phyloP scores from a whole-genome alignment of 2,797 vertebrate species.

The Xyrichtys novacula region DNA sequence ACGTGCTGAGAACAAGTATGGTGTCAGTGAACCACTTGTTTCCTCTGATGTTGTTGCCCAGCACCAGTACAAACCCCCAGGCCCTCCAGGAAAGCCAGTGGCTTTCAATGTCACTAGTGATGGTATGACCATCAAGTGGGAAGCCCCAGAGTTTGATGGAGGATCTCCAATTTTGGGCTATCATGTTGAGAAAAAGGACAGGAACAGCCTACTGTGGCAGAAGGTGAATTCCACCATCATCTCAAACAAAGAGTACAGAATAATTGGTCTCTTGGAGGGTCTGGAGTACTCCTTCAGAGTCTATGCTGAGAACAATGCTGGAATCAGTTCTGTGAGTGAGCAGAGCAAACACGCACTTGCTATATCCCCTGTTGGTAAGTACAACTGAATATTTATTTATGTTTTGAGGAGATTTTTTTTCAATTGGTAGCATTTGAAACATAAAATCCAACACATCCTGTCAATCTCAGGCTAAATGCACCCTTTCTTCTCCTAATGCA shows the following conservation, averaged over 20 bases:
- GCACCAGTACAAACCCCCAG: slow-evolving; percentile 97
- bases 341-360: slow-evolving; percentile 97
- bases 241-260: slow-evolving; percentile 95
- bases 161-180: slow-evolving; percentile 95
- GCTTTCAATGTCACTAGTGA: slow-evolving; percentile 94
- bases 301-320: slow-evolving; percentile 96
- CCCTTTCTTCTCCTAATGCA: slow-evolving; percentile 56
- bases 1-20: slow-evolving; percentile 96
- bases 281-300: slow-evolving; percentile 98
- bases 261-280: slow-evolving; percentile 92
- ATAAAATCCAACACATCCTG: neutral
- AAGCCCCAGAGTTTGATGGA: slow-evolving; percentile 94
- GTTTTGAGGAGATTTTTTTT: neutral
- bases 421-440: neutral
- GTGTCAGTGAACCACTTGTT: slow-evolving; percentile 90
- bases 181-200: slow-evolving; percentile 98
- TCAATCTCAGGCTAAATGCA: neutral
- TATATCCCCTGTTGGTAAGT: slow-evolving; percentile 98
- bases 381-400: neutral
- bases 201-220: slow-evolving; percentile 98
- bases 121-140: slow-evolving; percentile 96
- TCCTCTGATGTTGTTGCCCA: slow-evolving; percentile 91
- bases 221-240: slow-evolving; percentile 92
- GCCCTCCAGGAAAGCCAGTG: slow-evolving; percentile 93
- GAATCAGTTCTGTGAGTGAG: slow-evolving; percentile 92